Evolutionary conservation across 1,140 invertebrate species (phyloP).

Genomic region (Harlomillsia oculata): DNA sequence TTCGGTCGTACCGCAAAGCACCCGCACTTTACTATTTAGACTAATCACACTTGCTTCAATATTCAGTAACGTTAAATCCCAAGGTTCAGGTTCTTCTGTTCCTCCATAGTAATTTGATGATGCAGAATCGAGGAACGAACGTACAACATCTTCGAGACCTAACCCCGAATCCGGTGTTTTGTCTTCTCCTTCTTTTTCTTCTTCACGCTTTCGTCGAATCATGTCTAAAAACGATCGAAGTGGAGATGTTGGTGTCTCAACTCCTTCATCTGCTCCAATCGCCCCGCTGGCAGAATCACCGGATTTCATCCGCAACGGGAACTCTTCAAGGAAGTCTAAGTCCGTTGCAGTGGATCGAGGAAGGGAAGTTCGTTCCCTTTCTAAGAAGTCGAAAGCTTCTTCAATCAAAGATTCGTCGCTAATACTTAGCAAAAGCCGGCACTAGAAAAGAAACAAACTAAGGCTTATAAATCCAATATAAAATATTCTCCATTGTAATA

Average conservation of each 20-base stretch:
- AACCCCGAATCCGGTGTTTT: constrained; percentile 31
- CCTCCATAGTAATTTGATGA: constrained; percentile 72
- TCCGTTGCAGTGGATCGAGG: constrained; percentile 23
- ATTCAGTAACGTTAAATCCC: constrained; percentile 78
- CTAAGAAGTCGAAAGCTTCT: constrained; percentile 69
- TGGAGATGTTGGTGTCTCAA: constrained; percentile 30
- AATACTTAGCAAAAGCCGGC: constrained; percentile 62
- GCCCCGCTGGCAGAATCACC: background rate
- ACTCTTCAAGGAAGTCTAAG: constrained; percentile 19
- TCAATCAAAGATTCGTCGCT: constrained; percentile 76
- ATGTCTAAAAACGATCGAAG: constrained; percentile 28
- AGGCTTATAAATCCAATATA: background rate
- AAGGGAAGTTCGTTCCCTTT: constrained; percentile 51
- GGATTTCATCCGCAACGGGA: too few species aligned
- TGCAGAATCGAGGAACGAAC: constrained; percentile 57
- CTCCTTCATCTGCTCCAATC: constrained; percentile 26
- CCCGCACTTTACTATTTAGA: constrained; percentile 29
- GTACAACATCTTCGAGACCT: constrained; percentile 30
- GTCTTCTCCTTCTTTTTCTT: constrained; percentile 12
- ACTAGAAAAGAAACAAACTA: constrained; percentile 40
- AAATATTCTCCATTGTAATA: background rate
- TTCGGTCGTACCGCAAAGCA: constrained; percentile 20
- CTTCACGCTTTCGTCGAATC: constrained; percentile 16
- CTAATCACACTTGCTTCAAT: constrained; percentile 50
- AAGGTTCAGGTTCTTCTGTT: constrained; percentile 73